Base-by-base conservation (phyloP, 2,888 invertebrate genomes). In the Nemurella pictetii region DNA sequence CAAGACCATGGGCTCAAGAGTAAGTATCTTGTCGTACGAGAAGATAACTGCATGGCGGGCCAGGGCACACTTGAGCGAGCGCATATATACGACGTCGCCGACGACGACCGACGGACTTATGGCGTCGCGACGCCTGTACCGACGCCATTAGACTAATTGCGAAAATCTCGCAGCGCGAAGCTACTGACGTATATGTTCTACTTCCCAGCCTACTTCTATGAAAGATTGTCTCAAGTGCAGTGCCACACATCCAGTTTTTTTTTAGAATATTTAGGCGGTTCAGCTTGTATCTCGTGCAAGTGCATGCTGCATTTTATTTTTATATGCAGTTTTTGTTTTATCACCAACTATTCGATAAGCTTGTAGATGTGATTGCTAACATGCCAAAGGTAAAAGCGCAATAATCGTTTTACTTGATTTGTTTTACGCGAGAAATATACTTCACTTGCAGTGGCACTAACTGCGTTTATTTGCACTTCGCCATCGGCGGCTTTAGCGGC, bases 61-160 rank as follows among this genome's bases (percentile, higher is more conserved):
- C 35, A 81, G 20, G 36, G 12, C 26, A 29, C 29, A 30, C 81
- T 27, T 25, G 30, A 27, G 36, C 25, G 81, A 36, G 30, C 32
- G 29, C 81, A 25, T 30, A n/a, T 32, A 80, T 30, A 30, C 81
- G 81, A n/a, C n/a, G n/a, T n/a, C n/a, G n/a, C n/a, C n/a, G n/a
- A n/a, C n/a, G n/a, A n/a, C n/a, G n/a, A n/a, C n/a, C n/a, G n/a
- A 81, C 32, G 32, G 81, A 30, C 30, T 78, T 28, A 78, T 9
- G 26, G 5, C 28, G 32, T 35, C 81, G 30, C 35, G 35, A 81
- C 32, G 36, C 81, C 26, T 55, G 5, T 55, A 55, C 55, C 55
- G 55, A 55, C 55, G 80, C 80, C 80, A 81, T 81, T 81, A 81
- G 26, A 26, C 80, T 81, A 81, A 81, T 81, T 81, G 80, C 80